Conservation (phyloP, 2,113 vertebrate species). For the Lampris megalopsis region DNA sequence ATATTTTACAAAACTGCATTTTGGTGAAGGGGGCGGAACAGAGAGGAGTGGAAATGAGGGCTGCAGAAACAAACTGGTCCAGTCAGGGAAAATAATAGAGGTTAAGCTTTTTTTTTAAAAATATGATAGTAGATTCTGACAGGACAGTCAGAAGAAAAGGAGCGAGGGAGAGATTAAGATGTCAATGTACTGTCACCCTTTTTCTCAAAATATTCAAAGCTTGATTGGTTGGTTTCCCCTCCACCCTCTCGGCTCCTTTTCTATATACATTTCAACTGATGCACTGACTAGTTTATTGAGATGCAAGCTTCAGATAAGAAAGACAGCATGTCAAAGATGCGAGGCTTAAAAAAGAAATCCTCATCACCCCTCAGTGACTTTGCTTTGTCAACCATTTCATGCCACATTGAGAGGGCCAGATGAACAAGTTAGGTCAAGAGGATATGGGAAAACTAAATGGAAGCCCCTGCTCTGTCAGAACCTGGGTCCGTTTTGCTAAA, state of each 20-base stretch:
- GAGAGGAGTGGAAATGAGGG: not conserved
- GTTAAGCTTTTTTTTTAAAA: conserved; percentile 34
- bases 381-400: no score
- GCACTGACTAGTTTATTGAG: no score
- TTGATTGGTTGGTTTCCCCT: no score
- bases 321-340: no score
- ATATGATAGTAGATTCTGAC: conserved; percentile 23
- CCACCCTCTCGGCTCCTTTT: no score
- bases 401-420: not conserved
- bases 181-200: not conserved
- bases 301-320: no score
- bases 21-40: not conserved
- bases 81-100: conserved; percentile 27
- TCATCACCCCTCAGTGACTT: no score
- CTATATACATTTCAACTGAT: not conserved
- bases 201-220: conserved; percentile 5
- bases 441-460: not conserved
- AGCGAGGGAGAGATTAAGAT: not conserved
- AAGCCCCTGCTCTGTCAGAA: not conserved
- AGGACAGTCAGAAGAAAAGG: not conserved
- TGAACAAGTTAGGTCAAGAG: not conserved
- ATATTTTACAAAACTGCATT: conserved; percentile 28
- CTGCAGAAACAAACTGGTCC: conserved; percentile 16
- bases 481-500: not conserved
- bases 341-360: no score